A percentile compares a stretch with the other conserved stretches of the same genome.
Conservation (phyloP, 2,113 vertebrate genomes). For the Pterocles gutturalis region DNA sequence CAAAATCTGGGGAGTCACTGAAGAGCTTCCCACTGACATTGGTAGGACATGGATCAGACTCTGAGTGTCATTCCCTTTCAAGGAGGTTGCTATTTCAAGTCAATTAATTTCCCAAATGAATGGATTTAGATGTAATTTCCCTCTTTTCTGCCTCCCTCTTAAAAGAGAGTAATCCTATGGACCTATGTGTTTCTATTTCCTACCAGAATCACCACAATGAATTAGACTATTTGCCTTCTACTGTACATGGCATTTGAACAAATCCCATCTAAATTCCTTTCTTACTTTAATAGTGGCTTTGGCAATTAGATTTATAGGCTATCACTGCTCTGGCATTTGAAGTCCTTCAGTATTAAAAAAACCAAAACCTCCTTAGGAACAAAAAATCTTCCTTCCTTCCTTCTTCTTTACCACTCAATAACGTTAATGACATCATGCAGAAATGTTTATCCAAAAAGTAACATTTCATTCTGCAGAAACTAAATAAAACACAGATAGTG, state of each 20-base stretch:
- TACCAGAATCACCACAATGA: not conserved
- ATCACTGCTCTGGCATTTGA: constrained; percentile 13
- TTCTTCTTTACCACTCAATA: not conserved
- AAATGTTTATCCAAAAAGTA: not conserved
- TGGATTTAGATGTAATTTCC: not conserved
- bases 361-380: not conserved
- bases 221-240: constrained; percentile 22
- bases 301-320: constrained; percentile 35
- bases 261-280: constrained; percentile 43
- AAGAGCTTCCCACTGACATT: not conserved
- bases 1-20: not conserved
- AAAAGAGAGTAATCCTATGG: not conserved
- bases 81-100: not conserved
- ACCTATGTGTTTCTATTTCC: not conserved
- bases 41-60: not conserved
- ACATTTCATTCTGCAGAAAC: not conserved
- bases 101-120: not conserved
- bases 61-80: not conserved
- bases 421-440: not conserved
- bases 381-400: not conserved
- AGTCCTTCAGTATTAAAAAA: not conserved
- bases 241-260: constrained; percentile 27
- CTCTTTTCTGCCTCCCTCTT: not conserved
- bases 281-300: constrained; percentile 1
- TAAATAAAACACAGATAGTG: not conserved